These are phyloP conservation scores for Meleagris gallopavo DNA, from an alignment of 2,113 vertebrate genomes.

Conservation along the genomic window DNA sequence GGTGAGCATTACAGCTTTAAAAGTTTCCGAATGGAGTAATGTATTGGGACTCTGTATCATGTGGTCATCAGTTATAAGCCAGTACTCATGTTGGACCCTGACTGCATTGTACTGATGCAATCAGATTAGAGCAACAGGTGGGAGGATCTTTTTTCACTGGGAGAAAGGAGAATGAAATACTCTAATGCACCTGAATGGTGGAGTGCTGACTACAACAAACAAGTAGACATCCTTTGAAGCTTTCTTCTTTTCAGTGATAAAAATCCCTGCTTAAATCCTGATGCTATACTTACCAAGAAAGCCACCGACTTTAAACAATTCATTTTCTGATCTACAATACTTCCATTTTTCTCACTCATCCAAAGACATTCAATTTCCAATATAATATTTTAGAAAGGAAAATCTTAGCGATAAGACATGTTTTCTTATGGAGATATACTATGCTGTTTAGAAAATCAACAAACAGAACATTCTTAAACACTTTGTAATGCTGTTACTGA, in stretches of 20 bases:
- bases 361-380: neutral
- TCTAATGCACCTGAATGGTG: neutral
- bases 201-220: conserved; percentile 17
- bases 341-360: neutral
- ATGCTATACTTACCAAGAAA: neutral
- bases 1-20: conserved; percentile 44
- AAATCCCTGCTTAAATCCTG: conserved; percentile 20
- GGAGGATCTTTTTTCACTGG: conserved; percentile 49
- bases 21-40: conserved; percentile 12
- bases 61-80: conserved; percentile 1
- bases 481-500: neutral
- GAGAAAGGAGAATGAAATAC: neutral
- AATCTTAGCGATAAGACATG: neutral
- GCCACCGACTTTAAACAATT: neutral
- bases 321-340: neutral
- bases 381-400: neutral
- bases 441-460: neutral
- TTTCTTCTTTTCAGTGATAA: conserved; percentile 1
- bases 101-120: conserved; percentile 25
- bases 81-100: neutral
- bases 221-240: conserved; percentile 46
- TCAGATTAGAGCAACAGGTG: conserved; percentile 40
- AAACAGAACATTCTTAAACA: neutral
- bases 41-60: conserved; percentile 30
- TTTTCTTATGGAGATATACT: neutral